These are phyloP conservation scores for Cyanoderma ruficeps DNA, from an alignment of 2,113 vertebrate genomes.

Conservation along the genomic window DNA sequence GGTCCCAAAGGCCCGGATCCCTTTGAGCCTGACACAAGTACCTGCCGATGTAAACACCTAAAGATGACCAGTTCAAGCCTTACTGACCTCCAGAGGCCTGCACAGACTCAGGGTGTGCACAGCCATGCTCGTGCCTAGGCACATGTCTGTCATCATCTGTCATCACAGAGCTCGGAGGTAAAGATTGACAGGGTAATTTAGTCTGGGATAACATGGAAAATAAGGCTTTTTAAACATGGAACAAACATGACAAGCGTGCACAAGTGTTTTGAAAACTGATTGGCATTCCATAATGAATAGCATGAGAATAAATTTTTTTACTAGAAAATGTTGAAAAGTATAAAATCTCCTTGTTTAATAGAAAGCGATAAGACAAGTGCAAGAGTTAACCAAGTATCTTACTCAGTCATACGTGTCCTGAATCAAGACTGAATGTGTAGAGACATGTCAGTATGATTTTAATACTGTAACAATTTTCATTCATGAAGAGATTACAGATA, in stretches of 20 bases:
- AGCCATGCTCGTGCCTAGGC: background rate
- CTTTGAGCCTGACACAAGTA: background rate
- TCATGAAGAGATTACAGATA: background rate
- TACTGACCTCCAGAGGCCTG: background rate
- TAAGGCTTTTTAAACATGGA: background rate
- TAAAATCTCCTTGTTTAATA: slow-evolving; percentile 9
- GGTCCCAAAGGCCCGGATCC: background rate
- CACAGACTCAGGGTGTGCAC: background rate
- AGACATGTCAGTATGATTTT: background rate
- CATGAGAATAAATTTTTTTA: background rate
- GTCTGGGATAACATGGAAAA: background rate
- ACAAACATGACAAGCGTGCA: background rate
- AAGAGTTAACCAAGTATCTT: background rate
- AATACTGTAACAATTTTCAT: background rate
- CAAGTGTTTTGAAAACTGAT: background rate
- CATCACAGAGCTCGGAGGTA: background rate
- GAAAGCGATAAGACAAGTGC: background rate
- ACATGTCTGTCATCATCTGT: background rate
- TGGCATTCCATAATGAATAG: background rate
- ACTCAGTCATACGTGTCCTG: background rate
- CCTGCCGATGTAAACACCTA: background rate
- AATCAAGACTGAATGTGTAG: background rate
- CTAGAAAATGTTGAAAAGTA: background rate
- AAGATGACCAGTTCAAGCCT: background rate
- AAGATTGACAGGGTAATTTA: background rate